Percentiles rank a stretch among this genome's conserved stretches.
Evolutionary conservation across 1,140 invertebrate genomes (phyloP).

Genomic region (Philopotamus ludificatus): DNA sequence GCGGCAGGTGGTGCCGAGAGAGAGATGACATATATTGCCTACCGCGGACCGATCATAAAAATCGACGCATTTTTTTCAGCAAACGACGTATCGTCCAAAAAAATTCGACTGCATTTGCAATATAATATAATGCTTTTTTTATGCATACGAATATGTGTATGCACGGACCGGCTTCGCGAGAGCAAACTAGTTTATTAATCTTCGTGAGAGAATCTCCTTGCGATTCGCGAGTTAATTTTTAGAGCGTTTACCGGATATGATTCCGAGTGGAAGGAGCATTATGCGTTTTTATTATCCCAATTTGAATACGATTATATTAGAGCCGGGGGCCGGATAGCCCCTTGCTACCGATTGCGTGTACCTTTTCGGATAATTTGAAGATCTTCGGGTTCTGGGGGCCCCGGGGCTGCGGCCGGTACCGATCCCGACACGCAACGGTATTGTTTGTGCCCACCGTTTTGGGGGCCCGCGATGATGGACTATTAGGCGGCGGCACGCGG

Average conservation of each 20-base stretch:
- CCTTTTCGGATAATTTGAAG: conserved; percentile 30
- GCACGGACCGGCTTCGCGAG: not conserved
- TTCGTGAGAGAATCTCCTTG: conserved; percentile 32
- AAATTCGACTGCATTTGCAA: no score
- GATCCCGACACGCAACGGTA: conserved; percentile 41
- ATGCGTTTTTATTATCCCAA: not conserved
- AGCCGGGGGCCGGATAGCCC: conserved; percentile 24
- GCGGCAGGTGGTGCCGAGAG: conserved; percentile 29
- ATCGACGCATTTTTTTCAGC: no score
- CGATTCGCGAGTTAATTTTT: not conserved
- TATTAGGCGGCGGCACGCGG: conserved; percentile 26
- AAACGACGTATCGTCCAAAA: no score
- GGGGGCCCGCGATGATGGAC: conserved; percentile 19
- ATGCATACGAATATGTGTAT: conserved; percentile 11
- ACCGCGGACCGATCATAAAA: no score
- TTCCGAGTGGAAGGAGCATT: not conserved
- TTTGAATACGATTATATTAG: conserved; percentile 3
- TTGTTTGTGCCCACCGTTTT: conserved; percentile 35
- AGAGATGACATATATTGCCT: no score
- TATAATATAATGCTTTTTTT: no score
- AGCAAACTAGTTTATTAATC: conserved; percentile 37
- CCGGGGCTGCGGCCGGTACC: not conserved
- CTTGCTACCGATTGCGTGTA: conserved; percentile 35
- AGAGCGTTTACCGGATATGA: not conserved
- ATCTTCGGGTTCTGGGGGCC: conserved; percentile 18